Evolutionary conservation across 2,888 invertebrate species (phyloP), one percentile per base, ranked within the genome.

Genomic region (Bimastos eiseni): DNA sequence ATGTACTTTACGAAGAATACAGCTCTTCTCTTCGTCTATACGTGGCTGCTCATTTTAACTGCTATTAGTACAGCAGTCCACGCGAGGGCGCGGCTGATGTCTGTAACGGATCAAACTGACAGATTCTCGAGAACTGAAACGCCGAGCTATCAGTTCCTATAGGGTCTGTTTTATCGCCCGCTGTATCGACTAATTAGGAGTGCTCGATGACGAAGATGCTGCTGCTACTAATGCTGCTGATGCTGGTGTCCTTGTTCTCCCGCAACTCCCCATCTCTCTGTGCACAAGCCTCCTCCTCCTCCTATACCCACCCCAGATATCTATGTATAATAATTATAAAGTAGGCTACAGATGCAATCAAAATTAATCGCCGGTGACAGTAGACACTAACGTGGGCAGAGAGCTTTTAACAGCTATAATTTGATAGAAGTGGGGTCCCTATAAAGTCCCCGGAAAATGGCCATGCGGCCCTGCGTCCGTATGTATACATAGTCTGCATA

Each of bases 121-220:
- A 86, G 86, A 37, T 86, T 86, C 86, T 36, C 36, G 86, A 36
- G 36, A 86, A 36, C 86, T 86, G 21, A 70, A 70, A 70, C n/a
- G 70, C 30, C 0, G 36, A 36, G 86, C 34, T 86, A 86, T 86
- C 86, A 86, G 37, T 86, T 86, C 86, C 86, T 70, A 44, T 44
- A 70, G 30, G n/a, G 70, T 70, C 70, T 70, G 70, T 30, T 70
- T 70, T 70, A 70, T 70, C 70, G n/a, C 70, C 70, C 49, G 30
- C 70, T 70, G 70, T 8, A 70, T 70, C 70, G 30, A n/a, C 30
- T 70, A 70, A 70, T 70, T 70, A 70, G n/a, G 70, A n/a, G 70
- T 70, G 30, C n/a, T 70, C 70, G 70, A 70, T 70, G 70, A 70
- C n/a, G 70, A 30, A n/a, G 70, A 30, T 30, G n/a, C 30, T 70